Evolutionary conservation across 2,797 vertebrate species (phyloP), one percentile per base, ranked within the genome.

Genomic region (Acipenser ruthenus): DNA sequence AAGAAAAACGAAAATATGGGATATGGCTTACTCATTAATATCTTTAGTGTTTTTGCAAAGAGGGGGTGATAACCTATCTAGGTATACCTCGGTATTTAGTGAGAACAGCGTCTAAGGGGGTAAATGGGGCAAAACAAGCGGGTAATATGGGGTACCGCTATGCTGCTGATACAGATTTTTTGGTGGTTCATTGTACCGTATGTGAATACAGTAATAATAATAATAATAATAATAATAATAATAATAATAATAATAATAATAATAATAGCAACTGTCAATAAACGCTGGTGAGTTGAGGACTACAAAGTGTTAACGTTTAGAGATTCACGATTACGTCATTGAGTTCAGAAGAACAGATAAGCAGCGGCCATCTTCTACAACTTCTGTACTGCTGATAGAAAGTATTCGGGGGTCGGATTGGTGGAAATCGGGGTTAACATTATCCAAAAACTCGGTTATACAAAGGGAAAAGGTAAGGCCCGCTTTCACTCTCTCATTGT

Each of bases 331-430:
- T 86, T 65, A 82, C 89, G 89, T 90, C 87, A 90, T 76, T 67
- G 72, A 73, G 71, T 73, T 79, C 81, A 83, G 79, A 84, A 69
- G 65, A 74, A 74, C 68, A 72, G 76, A 78, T 68, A 71, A 80
- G 75, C 78, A 79, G 89, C 89, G 83, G 90, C 90, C 90, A 91
- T 91, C 87, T 91, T 90, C 78, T 83, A 87, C 67, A 88, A 89
- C 86, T 90, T 88, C 79, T 80, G 67, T 74, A 79, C 70, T 72
- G 64, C 68, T 12, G 73, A 70, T 65, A 63, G 72, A 75, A 66
- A 6, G 68, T 63, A 37, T n/a, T 62, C 50, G 52, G 63, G 0
- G 63, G 9, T 56, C 10, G 10, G 10, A 58, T 6, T 58, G 55
- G 10, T n/a, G 49, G 7, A 60, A 49, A n/a, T 60, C 55, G 10